A percentile compares a stretch with the other conserved stretches of the same genome.
Evolutionary conservation across 2,888 invertebrate genomes (phyloP).

Genomic region (Pammene aurita): DNA sequence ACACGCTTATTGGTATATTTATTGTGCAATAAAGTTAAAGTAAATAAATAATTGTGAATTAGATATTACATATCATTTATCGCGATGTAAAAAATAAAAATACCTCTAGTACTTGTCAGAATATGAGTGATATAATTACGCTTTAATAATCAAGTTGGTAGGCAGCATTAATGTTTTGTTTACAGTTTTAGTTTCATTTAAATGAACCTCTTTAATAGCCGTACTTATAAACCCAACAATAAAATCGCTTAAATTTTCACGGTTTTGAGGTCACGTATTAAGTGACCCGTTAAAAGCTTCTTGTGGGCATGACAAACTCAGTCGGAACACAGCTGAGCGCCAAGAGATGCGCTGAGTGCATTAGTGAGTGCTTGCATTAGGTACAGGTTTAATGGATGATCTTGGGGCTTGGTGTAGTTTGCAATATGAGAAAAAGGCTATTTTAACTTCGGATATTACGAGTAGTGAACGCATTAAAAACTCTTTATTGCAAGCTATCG

Average conservation of each 20-base stretch:
- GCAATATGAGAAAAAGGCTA: too few relatives aligned
- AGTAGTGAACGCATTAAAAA: too few relatives aligned
- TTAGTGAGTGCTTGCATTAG: not conserved
- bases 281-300: conserved; percentile 12
- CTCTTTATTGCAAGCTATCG: too few relatives aligned
- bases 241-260: not conserved
- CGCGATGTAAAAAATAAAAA: not conserved
- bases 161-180: not conserved
- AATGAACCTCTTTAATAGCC: not conserved
- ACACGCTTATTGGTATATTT: too few relatives aligned
- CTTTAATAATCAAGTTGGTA: not conserved
- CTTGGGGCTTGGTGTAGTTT: too few relatives aligned
- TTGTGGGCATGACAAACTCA: conserved; percentile 21
- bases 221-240: not conserved
- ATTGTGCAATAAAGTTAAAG: too few relatives aligned
- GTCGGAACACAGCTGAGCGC: conserved; percentile 11
- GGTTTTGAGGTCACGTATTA: not conserved
- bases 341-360: conserved; percentile 9
- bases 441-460: too few relatives aligned
- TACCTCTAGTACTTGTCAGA: not conserved
- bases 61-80: not conserved
- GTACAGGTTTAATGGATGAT: not conserved
- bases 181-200: not conserved
- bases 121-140: not conserved
- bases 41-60: too few relatives aligned